Conservation (phyloP, 2,113 vertebrate species). For the Toxotes chatareus region DNA sequence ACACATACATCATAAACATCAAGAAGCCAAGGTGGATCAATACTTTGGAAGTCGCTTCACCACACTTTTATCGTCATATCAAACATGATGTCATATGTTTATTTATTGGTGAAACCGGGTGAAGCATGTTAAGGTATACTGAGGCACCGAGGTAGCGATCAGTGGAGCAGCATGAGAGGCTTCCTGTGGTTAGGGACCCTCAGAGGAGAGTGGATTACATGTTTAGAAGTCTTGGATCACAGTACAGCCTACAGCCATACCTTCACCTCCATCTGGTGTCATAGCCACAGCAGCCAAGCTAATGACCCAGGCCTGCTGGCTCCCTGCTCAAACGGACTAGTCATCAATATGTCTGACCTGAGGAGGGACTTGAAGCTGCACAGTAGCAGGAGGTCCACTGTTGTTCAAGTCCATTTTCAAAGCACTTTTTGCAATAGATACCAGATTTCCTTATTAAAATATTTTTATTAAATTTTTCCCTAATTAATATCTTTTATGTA, state of each 20-base stretch:
- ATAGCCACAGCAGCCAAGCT: constrained; percentile 50
- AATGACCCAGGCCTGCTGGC: constrained; percentile 66
- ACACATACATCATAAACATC: constrained; percentile 61
- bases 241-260: constrained; percentile 73
- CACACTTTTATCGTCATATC: constrained; percentile 8
- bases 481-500: no score
- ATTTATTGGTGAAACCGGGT: constrained; percentile 37
- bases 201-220: constrained; percentile 70
- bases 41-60: constrained; percentile 34
- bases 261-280: constrained; percentile 69
- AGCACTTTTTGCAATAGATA: constrained; percentile 33
- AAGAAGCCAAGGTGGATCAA: constrained; percentile 31
- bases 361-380: constrained; percentile 50
- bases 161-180: constrained; percentile 66
- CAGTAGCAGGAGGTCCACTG: constrained; percentile 60
- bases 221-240: constrained; percentile 77
- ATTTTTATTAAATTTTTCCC: no score
- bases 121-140: constrained; percentile 20
- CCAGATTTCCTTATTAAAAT: no score
- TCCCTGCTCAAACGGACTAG: constrained; percentile 47
- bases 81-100: constrained; percentile 38
- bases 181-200: constrained; percentile 75
- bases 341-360: constrained; percentile 73
- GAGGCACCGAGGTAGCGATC: constrained; percentile 62
- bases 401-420: constrained; percentile 33